A percentile compares a stretch with the other conserved stretches of the same genome.
These are phyloP conservation scores for Sisyra nigra DNA, from an alignment of 2,888 invertebrate genomes.

Conservation along the genomic window DNA sequence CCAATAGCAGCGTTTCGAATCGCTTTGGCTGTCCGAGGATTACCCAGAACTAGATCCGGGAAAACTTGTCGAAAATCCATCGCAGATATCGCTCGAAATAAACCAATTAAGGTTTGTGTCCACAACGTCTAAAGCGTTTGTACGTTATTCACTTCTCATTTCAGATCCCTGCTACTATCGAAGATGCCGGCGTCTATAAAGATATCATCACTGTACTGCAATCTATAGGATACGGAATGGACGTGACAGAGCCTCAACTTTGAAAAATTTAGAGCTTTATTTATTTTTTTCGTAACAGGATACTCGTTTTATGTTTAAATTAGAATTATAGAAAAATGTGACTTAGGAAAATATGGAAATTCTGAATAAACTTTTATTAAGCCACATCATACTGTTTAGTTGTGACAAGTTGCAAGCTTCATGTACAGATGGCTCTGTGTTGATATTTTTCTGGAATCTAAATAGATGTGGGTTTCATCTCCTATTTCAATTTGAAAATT, in stretches of 20 bases:
- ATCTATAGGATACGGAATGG: slow-evolving; percentile 55
- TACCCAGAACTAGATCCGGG: slow-evolving; percentile 82
- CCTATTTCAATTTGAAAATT: too few relatives aligned
- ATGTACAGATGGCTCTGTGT: too few relatives aligned
- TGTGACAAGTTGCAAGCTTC: too few relatives aligned
- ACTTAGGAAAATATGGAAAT: too few relatives aligned
- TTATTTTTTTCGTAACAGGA: too few relatives aligned
- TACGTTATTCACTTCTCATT: slow-evolving; percentile 14
- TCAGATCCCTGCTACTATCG: slow-evolving; percentile 68
- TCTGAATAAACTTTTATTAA: too few relatives aligned
- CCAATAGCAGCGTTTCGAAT: slow-evolving; percentile 81
- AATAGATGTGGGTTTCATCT: too few relatives aligned
- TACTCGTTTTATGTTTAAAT: too few relatives aligned
- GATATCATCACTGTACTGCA: slow-evolving; percentile 63
- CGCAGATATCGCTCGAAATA: slow-evolving; percentile 67
- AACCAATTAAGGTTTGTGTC: slow-evolving; percentile 56
- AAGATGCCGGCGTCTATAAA: slow-evolving; percentile 67
- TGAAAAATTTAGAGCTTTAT: too few relatives aligned
- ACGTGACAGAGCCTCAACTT: slow-evolving; percentile 46
- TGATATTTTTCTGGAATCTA: too few relatives aligned
- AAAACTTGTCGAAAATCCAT: slow-evolving; percentile 67
- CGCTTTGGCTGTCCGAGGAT: slow-evolving; percentile 57
- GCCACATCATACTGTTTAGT: too few relatives aligned
- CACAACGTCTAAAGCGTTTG: slow-evolving; percentile 7
- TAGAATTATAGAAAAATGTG: too few relatives aligned